phyloP scores from a whole-genome alignment of 2,113 vertebrate genomes.

The Protobothrops mucrosquamatus region DNA sequence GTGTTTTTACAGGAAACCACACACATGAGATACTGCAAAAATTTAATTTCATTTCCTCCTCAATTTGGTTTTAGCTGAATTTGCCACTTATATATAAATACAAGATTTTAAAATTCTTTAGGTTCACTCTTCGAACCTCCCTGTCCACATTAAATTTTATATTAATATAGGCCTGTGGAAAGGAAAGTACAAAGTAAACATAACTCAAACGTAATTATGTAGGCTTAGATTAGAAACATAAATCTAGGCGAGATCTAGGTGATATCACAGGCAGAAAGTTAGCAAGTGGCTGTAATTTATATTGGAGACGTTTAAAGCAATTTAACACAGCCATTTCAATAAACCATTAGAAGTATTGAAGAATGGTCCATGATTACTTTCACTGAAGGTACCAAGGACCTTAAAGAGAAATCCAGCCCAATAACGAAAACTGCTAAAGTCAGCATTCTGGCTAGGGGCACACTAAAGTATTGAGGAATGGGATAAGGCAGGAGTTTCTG shows the following conservation, averaged over 20 bases:
- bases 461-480: background rate
- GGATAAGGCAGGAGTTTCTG: background rate
- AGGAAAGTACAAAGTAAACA: background rate
- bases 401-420: background rate
- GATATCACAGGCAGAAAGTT: background rate
- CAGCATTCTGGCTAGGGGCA: background rate
- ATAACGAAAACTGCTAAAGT: background rate
- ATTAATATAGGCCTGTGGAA: background rate
- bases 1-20: slow-evolving; percentile 35
- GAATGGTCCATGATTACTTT: background rate
- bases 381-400: background rate
- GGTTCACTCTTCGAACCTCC: background rate
- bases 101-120: background rate
- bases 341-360: background rate
- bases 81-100: background rate
- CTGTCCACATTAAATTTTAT: background rate
- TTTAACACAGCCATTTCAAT: background rate
- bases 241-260: background rate
- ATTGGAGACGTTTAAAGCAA: background rate
- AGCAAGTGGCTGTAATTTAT: background rate
- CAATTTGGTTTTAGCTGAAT: background rate
- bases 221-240: background rate
- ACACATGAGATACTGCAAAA: slow-evolving; percentile 18
- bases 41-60: background rate
- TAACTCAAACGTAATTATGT: background rate